Evolutionary conservation across 2,797 vertebrate species (phyloP), one percentile per base, ranked within the genome.

Genomic region (Huso huso): DNA sequence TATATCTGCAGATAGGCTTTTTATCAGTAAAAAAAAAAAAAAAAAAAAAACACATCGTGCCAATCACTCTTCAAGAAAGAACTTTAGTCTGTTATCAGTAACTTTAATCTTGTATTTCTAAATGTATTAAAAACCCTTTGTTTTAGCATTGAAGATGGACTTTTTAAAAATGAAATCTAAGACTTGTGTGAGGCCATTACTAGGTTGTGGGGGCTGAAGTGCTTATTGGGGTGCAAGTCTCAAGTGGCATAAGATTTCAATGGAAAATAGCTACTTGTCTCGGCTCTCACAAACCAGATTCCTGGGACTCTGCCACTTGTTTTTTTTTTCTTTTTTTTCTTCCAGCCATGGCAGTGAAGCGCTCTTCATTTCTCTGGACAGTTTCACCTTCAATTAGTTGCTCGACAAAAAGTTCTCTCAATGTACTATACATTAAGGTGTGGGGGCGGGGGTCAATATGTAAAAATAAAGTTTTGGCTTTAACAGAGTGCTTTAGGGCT

Each of bases 271-370:
- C 6, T 68, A 78, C 50, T 75, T 79, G 70, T 80, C 76, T 77
- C 79, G 75, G 80, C 79, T 80, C 79, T 72, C 71, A 81, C 58
- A 8, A 70, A 68, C 72, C 76, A 7, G 6, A 49, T 18, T 15
- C 70, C 49, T 49, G 72, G 64, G 64, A 66, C 51, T 18, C 51
- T 62, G 23, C 57, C 50, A 6, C 11, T 70, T 7, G 11, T 12
- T 53, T 12, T 53, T 15, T 6, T 59, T 48, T 58, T n/a, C 11
- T 48, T 64, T 23, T 58, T 6, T 77, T 79, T 81, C 78, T 85
- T 81, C 84, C 83, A 80, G 78, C 83, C 79, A 76, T 79, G 79
- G 80, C 79, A 84, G 83, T 83, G 78, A 68, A 63, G 62, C 73
- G 65, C 66, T 23, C 57, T 70, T 76, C 72, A 74, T 53, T 64